Percentiles rank a stretch among this genome's conserved stretches.
phyloP scores from a whole-genome alignment of 2,113 vertebrate genomes.

The Aix galericulata region DNA sequence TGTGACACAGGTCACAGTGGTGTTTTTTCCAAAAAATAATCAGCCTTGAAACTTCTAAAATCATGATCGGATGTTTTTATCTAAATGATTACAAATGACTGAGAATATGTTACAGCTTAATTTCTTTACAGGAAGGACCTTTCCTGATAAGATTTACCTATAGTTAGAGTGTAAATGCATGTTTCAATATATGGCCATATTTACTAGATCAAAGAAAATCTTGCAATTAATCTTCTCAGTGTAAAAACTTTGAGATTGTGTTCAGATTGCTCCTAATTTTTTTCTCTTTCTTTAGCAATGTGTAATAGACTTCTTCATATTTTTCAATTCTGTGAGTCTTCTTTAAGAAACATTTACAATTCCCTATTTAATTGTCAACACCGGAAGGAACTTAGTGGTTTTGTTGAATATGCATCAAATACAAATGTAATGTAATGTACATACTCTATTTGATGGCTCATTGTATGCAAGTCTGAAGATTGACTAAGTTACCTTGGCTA shows the following conservation, averaged over 20 bases:
- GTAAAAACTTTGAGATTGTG: background rate
- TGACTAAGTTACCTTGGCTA: background rate
- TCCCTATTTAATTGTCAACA: background rate
- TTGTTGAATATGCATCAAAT: background rate
- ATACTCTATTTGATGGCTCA: background rate
- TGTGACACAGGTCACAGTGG: background rate
- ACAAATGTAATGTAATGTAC: background rate
- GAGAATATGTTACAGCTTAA: background rate
- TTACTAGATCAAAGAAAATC: background rate
- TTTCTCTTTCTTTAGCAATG: background rate
- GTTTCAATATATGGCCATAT: background rate
- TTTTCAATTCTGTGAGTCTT: background rate
- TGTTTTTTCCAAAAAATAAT: background rate
- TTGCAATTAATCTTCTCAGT: background rate
- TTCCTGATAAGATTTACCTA: background rate
- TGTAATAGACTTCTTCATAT: background rate
- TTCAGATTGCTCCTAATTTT: background rate
- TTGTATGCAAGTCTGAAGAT: background rate
- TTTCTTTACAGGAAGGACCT: background rate
- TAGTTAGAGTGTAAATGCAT: background rate
- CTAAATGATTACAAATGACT: background rate
- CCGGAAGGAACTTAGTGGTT: background rate
- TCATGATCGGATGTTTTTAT: background rate
- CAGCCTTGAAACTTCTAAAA: background rate
- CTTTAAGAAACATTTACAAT: background rate